Conservation (phyloP, 2,113 vertebrate genomes). For the Emydura subglobosa region DNA sequence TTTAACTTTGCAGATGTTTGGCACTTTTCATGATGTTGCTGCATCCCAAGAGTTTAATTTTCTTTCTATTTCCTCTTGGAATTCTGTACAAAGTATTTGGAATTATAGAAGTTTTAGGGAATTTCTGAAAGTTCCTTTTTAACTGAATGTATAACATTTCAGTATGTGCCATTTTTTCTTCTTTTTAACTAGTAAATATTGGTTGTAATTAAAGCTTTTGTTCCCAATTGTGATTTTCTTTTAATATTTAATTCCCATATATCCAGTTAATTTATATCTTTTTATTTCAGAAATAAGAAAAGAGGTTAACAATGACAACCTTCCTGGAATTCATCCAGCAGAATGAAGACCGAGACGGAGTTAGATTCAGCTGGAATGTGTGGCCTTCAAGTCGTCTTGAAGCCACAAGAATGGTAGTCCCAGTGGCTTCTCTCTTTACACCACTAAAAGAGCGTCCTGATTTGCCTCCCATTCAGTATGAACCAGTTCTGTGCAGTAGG, state of each 20-base stretch:
- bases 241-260: not conserved
- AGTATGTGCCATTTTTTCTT: not conserved
- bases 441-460: slow-evolving; percentile 93
- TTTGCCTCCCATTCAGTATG: slow-evolving; percentile 96
- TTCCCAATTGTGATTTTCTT: not conserved
- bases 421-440: slow-evolving; percentile 90
- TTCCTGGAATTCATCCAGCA: slow-evolving; percentile 98
- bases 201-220: not conserved
- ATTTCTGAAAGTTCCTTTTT: not conserved
- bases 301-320: slow-evolving; percentile 87
- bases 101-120: not conserved
- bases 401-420: slow-evolving; percentile 97
- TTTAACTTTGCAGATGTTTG: not conserved
- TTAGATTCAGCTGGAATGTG: slow-evolving; percentile 98
- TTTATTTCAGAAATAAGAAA: slow-evolving; percentile 68
- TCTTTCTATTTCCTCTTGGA: not conserved
- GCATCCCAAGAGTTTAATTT: not conserved
- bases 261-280: slow-evolving; percentile 19
- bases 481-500: slow-evolving; percentile 95
- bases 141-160: not conserved
- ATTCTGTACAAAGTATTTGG: not conserved
- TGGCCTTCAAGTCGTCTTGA: slow-evolving; percentile 98
- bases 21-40: not conserved
- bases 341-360: slow-evolving; percentile 97
- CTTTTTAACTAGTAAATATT: slow-evolving; percentile 7